Conservation (phyloP, 2,888 invertebrate species). For the Dicyrtomina minuta region DNA sequence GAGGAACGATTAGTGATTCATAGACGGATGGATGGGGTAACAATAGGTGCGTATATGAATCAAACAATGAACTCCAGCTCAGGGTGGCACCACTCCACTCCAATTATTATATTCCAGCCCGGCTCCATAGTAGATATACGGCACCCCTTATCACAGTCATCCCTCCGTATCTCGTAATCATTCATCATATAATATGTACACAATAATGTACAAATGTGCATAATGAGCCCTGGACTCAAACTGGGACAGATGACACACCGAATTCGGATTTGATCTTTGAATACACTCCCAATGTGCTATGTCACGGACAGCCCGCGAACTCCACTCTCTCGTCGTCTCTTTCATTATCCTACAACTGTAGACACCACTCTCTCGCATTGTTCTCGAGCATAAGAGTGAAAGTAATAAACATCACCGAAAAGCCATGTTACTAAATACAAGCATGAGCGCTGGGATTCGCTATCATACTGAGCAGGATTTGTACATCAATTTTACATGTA, state of each 20-base stretch:
- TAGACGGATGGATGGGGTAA: background rate
- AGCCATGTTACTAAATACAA: background rate
- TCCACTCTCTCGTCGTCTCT: background rate
- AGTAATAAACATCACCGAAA: background rate
- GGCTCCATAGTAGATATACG: background rate
- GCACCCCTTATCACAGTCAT: no score
- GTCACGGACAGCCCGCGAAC: background rate
- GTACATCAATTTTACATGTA: no score
- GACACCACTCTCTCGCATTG: background rate
- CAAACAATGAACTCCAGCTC: slow-evolving; percentile 12
- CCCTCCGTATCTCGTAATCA: no score
- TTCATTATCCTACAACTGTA: no score
- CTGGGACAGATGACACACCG: background rate
- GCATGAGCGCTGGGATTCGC: background rate
- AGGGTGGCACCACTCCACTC: slow-evolving; percentile 5
- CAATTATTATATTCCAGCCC: no score
- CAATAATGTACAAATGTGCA: slow-evolving; percentile 1
- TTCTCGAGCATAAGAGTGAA: background rate
- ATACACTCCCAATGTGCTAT: background rate
- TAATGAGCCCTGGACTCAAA: background rate
- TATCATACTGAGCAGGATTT: no score
- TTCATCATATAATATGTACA: slow-evolving; percentile 2
- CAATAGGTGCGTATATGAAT: slow-evolving; percentile 23
- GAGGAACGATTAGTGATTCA: slow-evolving; percentile 21
- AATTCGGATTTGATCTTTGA: background rate